Evolutionary conservation across 1,140 invertebrate species (phyloP), one percentile per base, ranked within the genome.

Genomic region (Wiebesia pumilae): DNA sequence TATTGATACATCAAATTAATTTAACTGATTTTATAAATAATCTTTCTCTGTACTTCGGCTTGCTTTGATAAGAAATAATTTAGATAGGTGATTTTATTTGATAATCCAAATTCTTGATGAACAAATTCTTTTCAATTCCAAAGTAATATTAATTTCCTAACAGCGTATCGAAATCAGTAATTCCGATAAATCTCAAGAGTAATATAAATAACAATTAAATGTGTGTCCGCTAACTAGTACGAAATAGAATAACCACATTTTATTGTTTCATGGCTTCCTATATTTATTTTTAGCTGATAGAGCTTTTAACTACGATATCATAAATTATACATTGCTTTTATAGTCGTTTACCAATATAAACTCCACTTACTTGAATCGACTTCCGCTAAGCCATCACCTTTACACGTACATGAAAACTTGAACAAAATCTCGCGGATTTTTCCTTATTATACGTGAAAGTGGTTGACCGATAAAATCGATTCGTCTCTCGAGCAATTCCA

Each of bases 381-480:
- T 65, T n/a, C n/a, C 14, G 3, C 24, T 65, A 65, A 0, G 27
- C 27, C 27, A 21, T 35, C 47, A 62, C 6, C 33, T 65, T 30
- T 7, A 38, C 30, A 67, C 38, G 9, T 67, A 30, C n/a, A 67
- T 9, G 33, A 83, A 12, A 83, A 35, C 30, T 58, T 6, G 51
- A 81, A 81, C 35, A 82, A 58, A 83, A 27, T 4, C 12, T 43
- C 24, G 7, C 10, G 27, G 67, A 85, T n/a, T 71, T 35, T 58
- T 43, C 27, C 67, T 85, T 81, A 79, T 81, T 85, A 85, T 62
- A 58, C 40, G 43, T 54, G 40, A 58, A 80, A 80, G 77, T 27
- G 27, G 82, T n/a, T 69, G 35, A 12, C 4, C 62, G 62, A 80
- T 80, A 80, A 71, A 73, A 85, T 85, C 84, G 78, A 85, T 85